Evolutionary conservation across 92 coral and sea anemone genomes (phyloP).

Genomic region (Zoanthus sansibaricus): DNA sequence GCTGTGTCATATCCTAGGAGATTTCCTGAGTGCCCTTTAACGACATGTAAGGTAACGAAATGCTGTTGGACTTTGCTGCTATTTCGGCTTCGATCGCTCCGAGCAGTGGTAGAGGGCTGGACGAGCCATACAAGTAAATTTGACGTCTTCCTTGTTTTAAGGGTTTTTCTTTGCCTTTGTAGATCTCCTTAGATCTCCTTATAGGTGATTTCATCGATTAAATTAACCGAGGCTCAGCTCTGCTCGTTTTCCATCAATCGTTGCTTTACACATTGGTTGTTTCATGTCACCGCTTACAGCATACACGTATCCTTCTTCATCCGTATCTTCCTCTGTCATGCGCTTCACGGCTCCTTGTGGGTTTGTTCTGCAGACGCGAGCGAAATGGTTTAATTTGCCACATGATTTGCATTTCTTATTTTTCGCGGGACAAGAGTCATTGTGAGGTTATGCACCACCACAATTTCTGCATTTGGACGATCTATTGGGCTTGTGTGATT

Average conservation of each 20-base stretch:
- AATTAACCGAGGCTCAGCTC: not conserved
- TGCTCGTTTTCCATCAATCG: not conserved
- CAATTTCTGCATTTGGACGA: not conserved
- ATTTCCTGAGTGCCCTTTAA: not conserved
- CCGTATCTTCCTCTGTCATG: not conserved
- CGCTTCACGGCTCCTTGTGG: not conserved
- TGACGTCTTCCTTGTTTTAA: not conserved
- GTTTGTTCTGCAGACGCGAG: not conserved
- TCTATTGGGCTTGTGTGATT: not conserved
- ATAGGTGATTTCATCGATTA: not conserved
- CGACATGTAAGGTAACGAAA: not conserved
- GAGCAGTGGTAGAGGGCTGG: not conserved
- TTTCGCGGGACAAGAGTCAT: not conserved
- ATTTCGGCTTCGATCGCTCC: not conserved
- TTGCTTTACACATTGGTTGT: not conserved
- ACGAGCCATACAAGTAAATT: not conserved
- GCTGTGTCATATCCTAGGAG: not conserved
- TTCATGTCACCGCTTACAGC: not conserved
- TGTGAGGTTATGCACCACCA: too few relatives aligned
- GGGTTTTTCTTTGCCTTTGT: too few relatives aligned
- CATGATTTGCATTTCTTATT: constrained; percentile 1
- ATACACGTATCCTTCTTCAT: not conserved
- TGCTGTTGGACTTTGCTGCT: not conserved
- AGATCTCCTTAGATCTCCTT: not conserved
- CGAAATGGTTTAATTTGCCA: not conserved